Conservation (phyloP, 2,797 vertebrate genomes). For the Cephalopachus bancanus region DNA sequence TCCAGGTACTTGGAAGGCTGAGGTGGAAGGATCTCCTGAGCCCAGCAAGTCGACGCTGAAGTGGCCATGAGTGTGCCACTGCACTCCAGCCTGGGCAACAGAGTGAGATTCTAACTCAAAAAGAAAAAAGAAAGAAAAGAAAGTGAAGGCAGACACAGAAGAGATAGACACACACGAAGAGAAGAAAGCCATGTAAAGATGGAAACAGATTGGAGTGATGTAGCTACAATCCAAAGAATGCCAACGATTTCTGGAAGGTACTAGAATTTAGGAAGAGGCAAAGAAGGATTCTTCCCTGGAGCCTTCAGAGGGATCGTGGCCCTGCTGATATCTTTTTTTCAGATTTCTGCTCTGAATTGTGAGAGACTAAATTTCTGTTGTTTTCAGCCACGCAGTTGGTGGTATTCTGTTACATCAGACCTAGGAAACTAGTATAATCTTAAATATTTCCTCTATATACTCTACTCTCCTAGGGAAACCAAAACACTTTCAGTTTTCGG, state of each 20-base stretch:
- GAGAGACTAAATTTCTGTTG: not conserved
- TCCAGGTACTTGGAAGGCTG: no score
- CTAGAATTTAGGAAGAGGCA: not conserved
- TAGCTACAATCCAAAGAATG: not conserved
- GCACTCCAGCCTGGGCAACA: no score
- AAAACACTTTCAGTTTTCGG: not conserved
- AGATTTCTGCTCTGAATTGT: not conserved
- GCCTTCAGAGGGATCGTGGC: not conserved
- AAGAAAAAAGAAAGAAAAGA: no score
- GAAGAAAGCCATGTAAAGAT: not conserved
- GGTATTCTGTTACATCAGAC: not conserved
- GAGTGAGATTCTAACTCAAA: no score
- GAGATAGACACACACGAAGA: no score
- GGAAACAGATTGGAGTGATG: not conserved
- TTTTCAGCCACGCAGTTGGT: not conserved
- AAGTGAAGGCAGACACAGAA: not conserved
- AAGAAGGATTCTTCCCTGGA: not conserved
- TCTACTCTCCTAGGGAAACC: not conserved
- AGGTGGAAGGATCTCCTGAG: no score
- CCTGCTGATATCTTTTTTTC: not conserved
- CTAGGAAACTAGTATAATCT: not conserved
- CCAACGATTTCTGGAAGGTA: not conserved
- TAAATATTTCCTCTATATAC: not conserved
- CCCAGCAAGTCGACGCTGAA: no score
- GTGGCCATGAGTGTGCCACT: no score